A percentile compares a stretch with the other conserved stretches of the same genome.
phyloP scores from a whole-genome alignment of 2,797 vertebrate genomes.

The Danionella dracula region DNA sequence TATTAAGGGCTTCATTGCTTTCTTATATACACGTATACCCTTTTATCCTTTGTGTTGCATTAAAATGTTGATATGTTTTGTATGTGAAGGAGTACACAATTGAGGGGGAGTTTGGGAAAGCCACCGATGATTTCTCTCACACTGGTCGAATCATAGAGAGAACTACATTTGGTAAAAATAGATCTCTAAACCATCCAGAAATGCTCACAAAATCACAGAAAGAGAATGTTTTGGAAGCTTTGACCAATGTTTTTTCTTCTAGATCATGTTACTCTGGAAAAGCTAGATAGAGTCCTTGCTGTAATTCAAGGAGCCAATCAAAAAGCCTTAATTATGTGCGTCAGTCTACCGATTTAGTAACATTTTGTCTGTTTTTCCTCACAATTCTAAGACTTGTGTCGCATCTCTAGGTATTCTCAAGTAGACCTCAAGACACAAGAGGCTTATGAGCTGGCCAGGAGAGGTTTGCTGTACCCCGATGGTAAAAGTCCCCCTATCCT shows the following conservation, averaged over 20 bases:
- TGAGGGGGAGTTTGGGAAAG: conserved; percentile 81
- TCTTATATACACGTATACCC: too few relatives aligned
- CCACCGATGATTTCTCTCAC: conserved; percentile 82
- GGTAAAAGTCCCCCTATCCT: conserved; percentile 81
- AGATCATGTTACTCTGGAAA: conserved; percentile 89
- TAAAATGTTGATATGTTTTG: neutral
- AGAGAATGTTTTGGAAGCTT: too few relatives aligned
- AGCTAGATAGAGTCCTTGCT: conserved; percentile 81
- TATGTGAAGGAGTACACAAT: conserved; percentile 81
- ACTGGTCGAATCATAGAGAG: conserved; percentile 79
- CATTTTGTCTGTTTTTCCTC: too few relatives aligned
- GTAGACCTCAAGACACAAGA: conserved; percentile 85
- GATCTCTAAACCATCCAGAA: neutral
- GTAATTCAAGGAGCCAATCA: conserved; percentile 89
- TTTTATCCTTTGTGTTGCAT: too few relatives aligned
- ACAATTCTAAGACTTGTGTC: neutral
- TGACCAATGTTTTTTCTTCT: conserved; percentile 7
- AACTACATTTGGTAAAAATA: conserved; percentile 80
- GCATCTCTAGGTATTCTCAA: conserved; percentile 73
- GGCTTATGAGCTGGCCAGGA: conserved; percentile 86
- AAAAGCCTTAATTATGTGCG: conserved; percentile 84
- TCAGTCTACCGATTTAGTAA: too few relatives aligned
- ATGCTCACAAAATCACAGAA: too few relatives aligned
- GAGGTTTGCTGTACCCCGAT: conserved; percentile 78
- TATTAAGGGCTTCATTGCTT: neutral